Base-by-base conservation (phyloP, 2,797 vertebrate genomes). In the Ctenopoma multispine region DNA sequence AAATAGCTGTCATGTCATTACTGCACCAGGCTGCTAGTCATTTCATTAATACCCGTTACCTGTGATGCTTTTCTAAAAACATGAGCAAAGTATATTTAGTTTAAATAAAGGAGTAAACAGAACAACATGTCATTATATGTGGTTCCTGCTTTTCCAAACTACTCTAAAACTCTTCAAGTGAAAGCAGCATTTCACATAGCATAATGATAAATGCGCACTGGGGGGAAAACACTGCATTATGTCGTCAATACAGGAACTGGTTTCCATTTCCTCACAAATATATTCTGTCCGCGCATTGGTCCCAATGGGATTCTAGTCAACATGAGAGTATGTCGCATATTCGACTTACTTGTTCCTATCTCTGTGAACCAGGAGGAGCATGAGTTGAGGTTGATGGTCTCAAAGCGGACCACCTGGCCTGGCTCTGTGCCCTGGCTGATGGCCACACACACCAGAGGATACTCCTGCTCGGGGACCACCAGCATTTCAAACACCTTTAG, bases 361-460 rank as follows among this genome's bases (percentile, higher is more conserved):
- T 98, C 96, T 13, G 97, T 99, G 94, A 99, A 99, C 98, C 98
- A 99, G 0, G 98, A 99, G 11, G 98, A 99, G 50, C 97, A 96
- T 7, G 98, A 99, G 93, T 99, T 99, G 79, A 99, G 95, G 93
- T 99, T 97, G 94, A 99, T 98, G 86, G 97, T 99, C 94, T 99
- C 97, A 38, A 99, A 99, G 85, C 96, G 96, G 83, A 99, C 97
- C 6, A 99, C 96, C 82, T 99, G 98, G 64, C 94, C 90, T 0
- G 94, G 90, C 69, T 99, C 96, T 0, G 78, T 69, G 51, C 96
- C 97, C 82, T 94, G 94, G 83, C 96, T 97, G 90, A 99, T 95
- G 12, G 97, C 97, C 47, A 99, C 97, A 4, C 98, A 99, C 72
- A 99, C 94, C 95, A 99, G 95, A 7, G 98, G 98, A 63, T 97